These are phyloP conservation scores for Cinclus mexicanus DNA, from an alignment of 2,113 vertebrate species.

Conservation along the genomic window DNA sequence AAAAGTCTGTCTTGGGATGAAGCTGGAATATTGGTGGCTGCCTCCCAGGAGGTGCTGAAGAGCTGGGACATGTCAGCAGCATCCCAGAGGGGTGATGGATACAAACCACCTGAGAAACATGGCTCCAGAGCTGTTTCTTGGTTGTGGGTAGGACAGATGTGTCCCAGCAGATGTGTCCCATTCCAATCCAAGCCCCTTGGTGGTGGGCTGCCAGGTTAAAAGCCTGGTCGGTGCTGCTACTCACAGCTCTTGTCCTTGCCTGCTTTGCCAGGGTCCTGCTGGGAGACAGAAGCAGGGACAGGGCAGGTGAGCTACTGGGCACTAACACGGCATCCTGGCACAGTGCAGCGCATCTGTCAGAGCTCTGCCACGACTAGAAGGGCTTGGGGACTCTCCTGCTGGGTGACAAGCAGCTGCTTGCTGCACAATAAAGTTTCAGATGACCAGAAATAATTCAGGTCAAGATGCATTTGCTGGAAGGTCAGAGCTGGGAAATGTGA, in stretches of 20 bases:
- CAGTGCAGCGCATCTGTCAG: fast-evolving
- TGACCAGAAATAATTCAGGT: neutral
- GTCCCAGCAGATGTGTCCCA: neutral
- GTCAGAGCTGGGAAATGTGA: neutral
- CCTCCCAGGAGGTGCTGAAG: neutral
- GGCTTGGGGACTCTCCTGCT: neutral
- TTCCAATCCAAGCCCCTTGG: fast-evolving
- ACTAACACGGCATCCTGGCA: neutral
- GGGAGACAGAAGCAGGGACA: neutral
- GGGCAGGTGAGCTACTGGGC: fast-evolving
- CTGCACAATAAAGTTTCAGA: neutral
- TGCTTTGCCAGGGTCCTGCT: neutral
- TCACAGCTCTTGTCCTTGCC: neutral
- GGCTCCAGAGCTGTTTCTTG: neutral
- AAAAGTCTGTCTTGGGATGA: neutral
- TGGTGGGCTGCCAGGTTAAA: neutral
- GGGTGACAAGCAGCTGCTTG: neutral
- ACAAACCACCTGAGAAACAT: fast-evolving
- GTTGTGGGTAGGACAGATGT: neutral
- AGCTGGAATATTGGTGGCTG: neutral
- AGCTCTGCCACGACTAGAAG: neutral
- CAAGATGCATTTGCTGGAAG: neutral
- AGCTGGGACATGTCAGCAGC: neutral
- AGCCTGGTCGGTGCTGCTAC: neutral
- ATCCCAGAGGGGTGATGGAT: neutral